These are phyloP conservation scores for Anniella stebbinsi DNA, from an alignment of 2,797 vertebrate genomes.

Conservation along the genomic window DNA sequence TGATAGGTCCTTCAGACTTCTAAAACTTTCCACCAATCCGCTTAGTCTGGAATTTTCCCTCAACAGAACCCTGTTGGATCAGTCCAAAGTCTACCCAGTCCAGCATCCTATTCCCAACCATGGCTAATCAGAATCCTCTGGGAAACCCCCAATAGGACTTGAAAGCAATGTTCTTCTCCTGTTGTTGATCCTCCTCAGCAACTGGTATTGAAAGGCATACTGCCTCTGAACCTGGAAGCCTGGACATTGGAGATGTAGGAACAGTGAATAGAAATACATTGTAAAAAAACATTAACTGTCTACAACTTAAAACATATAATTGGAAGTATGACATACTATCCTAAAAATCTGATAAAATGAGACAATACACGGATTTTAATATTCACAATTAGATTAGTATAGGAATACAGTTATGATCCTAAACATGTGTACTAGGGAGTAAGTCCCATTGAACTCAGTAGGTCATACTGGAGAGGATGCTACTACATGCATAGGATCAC, in stretches of 20 bases:
- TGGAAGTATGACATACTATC: neutral
- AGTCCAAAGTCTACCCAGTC: too few relatives aligned
- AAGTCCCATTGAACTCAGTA: neutral
- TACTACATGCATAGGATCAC: neutral
- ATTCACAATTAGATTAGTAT: neutral
- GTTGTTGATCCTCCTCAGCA: too few relatives aligned
- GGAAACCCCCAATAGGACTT: too few relatives aligned
- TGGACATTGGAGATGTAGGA: neutral
- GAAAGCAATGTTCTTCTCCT: too few relatives aligned
- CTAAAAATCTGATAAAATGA: neutral
- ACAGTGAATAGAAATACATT: neutral
- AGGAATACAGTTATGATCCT: neutral
- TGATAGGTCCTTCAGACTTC: too few relatives aligned
- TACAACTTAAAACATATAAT: neutral
- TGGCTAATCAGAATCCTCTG: too few relatives aligned
- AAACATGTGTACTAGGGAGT: neutral
- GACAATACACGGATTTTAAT: neutral
- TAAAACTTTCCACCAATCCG: too few relatives aligned
- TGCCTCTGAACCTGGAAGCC: neutral
- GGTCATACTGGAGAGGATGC: neutral
- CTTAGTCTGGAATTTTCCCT: too few relatives aligned
- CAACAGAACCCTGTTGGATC: too few relatives aligned
- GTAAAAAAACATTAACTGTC: too few relatives aligned
- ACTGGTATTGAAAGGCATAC: too few relatives aligned
- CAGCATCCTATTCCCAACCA: too few relatives aligned